Percentiles rank a stretch among this genome's conserved stretches.
Evolutionary conservation across 2,888 invertebrate genomes (phyloP).

Genomic region (Eueremaeus valkanovi): DNA sequence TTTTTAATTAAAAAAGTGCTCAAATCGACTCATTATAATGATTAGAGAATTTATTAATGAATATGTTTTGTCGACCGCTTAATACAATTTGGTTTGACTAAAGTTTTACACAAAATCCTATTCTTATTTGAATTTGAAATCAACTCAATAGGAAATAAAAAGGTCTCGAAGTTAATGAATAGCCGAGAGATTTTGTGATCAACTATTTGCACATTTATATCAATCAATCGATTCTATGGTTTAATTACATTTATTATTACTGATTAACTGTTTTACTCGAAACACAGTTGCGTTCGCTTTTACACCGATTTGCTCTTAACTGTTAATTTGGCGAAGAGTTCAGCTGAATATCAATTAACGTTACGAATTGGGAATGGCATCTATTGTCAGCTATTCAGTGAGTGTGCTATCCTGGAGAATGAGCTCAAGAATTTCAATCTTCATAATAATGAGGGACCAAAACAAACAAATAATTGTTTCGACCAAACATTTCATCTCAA

Average conservation of each 20-base stretch:
- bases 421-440: background rate
- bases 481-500: background rate
- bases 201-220: slow-evolving; percentile 24
- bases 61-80: background rate
- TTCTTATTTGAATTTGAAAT: background rate
- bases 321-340: background rate
- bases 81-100: background rate
- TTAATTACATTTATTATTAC: slow-evolving; percentile 25
- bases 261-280: background rate
- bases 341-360: slow-evolving; percentile 16
- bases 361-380: background rate
- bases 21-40: background rate
- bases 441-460: background rate
- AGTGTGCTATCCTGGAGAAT: background rate
- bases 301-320: slow-evolving; percentile 11
- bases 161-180: slow-evolving; percentile 1
- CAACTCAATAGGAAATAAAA: background rate
- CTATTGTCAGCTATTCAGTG: background rate
- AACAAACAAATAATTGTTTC: no score
- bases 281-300: background rate
- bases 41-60: background rate
- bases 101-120: background rate
- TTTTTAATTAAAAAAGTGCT: slow-evolving; percentile 5
- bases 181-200: background rate
- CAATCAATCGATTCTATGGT: background rate